Percentiles rank a stretch among this genome's conserved stretches.
Conservation (phyloP, 1,140 invertebrate species). For the Microplitis demolitor region DNA sequence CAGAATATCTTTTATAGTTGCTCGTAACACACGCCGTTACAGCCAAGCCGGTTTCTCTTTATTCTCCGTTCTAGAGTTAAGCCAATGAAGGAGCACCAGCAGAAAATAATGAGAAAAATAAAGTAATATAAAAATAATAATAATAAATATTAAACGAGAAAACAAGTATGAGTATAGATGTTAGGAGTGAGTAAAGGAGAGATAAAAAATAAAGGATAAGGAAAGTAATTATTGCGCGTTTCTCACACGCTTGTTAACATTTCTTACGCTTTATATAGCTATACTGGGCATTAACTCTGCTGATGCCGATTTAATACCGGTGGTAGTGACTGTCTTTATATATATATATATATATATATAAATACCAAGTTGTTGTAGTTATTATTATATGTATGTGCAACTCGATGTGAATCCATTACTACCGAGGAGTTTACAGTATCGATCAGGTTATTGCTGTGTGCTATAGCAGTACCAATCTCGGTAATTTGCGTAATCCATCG, state of each 20-base stretch:
- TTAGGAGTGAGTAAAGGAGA: not conserved
- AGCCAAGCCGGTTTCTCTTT: too few species aligned
- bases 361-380: too few species aligned
- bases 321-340: not conserved
- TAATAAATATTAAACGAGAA: not conserved
- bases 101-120: too few species aligned
- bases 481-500: constrained; percentile 14
- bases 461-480: not conserved
- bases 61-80: too few species aligned
- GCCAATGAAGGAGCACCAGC: too few species aligned
- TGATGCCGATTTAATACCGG: not conserved
- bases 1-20: too few species aligned
- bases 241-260: constrained; percentile 45
- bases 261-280: constrained; percentile 28
- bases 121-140: not conserved
- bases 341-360: too few species aligned
- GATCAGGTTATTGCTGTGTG: constrained; percentile 5
- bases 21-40: too few species aligned
- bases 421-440: constrained; percentile 18
- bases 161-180: not conserved
- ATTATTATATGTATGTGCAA: too few species aligned
- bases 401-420: constrained; percentile 21
- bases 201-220: constrained; percentile 5
- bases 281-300: too few species aligned
- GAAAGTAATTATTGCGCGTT: constrained; percentile 45